Base-by-base conservation (phyloP, 92 coral and sea anemone species). In the Plumapathes pennacea region DNA sequence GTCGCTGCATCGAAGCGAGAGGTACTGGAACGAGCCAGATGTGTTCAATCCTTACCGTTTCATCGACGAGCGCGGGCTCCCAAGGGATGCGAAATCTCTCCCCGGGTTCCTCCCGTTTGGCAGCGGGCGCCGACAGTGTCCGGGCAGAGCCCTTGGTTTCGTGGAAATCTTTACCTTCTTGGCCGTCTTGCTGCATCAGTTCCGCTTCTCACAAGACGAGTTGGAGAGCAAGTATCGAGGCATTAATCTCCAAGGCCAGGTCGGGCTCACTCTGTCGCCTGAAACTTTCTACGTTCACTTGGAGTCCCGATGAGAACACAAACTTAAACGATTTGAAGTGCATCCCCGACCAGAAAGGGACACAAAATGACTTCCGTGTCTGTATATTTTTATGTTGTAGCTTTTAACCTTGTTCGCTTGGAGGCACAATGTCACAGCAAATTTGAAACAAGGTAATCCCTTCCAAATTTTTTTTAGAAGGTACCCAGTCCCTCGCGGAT, bases 31-130 rank as follows among this genome's bases (percentile, higher is more conserved):
- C 15, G 74, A 75, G 30, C 82, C 82, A 7, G 68, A 75, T 2
- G 61, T 65, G 12, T 75, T 75, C 39, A 38, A 64, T 31, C 82
- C 82, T 15, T 34, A 32, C 20, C 82, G 75, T 12, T 75, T 64
- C 42, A 19, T 75, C 18, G 59, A 75, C 17, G 50, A 32, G 0
- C 37, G 25, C 0, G 82, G 82, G 14, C 75, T 54, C 27, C 30
- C 57, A 62, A 20, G 54, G 36, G 74, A 75, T 38, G 52, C 65
- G 19, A 75, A 56, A 46, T 38, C 38, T 14, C 11, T 75, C 21
- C 58, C 59, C 1, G 59, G 82, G 1, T 75, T 64, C 41, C 38
- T 75, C 5, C 75, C 82, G 29, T 75, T 75, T 39, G 54, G 60
- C 0, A 32, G 15, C 1, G 82, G 82, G 25, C 75, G 82, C 12